A percentile compares a stretch with the other conserved stretches of the same genome.
Evolutionary conservation across 2,888 invertebrate species (phyloP).

Genomic region (Taenaris catops): DNA sequence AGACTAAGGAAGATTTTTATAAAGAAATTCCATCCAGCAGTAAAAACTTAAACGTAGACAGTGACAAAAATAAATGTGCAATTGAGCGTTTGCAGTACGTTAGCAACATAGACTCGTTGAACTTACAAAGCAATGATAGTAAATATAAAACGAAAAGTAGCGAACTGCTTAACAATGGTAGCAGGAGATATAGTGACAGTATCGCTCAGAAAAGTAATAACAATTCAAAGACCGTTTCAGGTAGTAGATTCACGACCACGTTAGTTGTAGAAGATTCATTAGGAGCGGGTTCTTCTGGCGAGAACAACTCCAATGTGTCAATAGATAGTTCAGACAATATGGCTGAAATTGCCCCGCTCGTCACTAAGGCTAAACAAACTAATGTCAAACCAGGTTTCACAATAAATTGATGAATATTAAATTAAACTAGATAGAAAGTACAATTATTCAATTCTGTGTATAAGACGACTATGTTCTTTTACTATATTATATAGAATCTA

Average conservation of each 20-base stretch:
- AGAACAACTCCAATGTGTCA: slow-evolving; percentile 38
- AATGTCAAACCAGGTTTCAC: slow-evolving; percentile 58
- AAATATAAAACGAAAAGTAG: slow-evolving; percentile 37
- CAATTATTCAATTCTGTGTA: not conserved
- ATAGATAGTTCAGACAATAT: slow-evolving; percentile 24
- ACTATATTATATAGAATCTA: not conserved
- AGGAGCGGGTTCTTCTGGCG: slow-evolving; percentile 40
- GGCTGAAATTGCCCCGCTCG: too few species aligned
- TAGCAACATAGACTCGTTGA: slow-evolving; percentile 45
- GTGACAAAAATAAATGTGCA: slow-evolving; percentile 45
- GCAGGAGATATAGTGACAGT: slow-evolving; percentile 61
- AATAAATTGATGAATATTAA: slow-evolving; percentile 35
- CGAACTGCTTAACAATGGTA: slow-evolving; percentile 56
- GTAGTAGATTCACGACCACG: slow-evolving; percentile 64
- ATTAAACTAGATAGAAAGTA: not conserved
- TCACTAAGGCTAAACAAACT: slow-evolving; percentile 55
- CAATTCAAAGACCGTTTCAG: slow-evolving; percentile 35
- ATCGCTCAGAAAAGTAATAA: slow-evolving; percentile 52
- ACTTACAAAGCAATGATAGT: slow-evolving; percentile 43
- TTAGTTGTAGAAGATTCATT: slow-evolving; percentile 53
- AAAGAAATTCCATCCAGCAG: slow-evolving; percentile 67
- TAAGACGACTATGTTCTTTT: too few species aligned
- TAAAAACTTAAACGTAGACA: slow-evolving; percentile 59
- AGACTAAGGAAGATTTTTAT: slow-evolving; percentile 56
- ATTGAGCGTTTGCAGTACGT: slow-evolving; percentile 38